Evolutionary conservation across 2,797 vertebrate species (phyloP).

Genomic region (Hippoglossus hippoglossus): DNA sequence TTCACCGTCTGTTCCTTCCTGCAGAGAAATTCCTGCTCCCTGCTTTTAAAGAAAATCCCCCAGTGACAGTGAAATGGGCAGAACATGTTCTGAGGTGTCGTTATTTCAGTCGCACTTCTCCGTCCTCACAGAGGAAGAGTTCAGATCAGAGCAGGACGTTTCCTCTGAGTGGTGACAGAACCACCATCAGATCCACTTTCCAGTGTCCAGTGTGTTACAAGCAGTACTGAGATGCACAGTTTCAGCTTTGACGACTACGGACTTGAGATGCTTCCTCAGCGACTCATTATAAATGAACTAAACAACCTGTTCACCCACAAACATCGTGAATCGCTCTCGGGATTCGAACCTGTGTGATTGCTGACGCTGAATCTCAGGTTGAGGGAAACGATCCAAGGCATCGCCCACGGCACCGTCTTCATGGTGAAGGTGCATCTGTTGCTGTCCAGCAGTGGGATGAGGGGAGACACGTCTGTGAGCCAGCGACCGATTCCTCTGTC

Average conservation of each 20-base stretch:
- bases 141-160: background rate
- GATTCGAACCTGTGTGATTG: conserved; percentile 63
- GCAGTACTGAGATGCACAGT: background rate
- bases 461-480: conserved; percentile 84
- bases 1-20: conserved; percentile 29
- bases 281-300: too few species aligned
- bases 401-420: conserved; percentile 85
- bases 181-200: too few species aligned
- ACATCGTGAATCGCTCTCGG: too few species aligned
- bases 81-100: background rate
- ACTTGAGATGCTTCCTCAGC: too few species aligned
- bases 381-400: conserved; percentile 84
- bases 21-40: background rate
- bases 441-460: conserved; percentile 80
- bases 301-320: too few species aligned
- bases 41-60: conserved; percentile 1
- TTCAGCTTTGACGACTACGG: too few species aligned
- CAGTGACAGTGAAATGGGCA: background rate
- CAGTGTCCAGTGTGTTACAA: too few species aligned
- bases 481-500: conserved; percentile 83
- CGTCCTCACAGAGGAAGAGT: conserved; percentile 7
- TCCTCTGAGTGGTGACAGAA: too few species aligned
- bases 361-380: conserved; percentile 81
- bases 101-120: background rate
- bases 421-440: conserved; percentile 80